Percentiles rank a stretch among this genome's conserved stretches.
These are phyloP conservation scores for Xiphophorus hellerii DNA, from an alignment of 2,113 vertebrate species.

Conservation along the genomic window DNA sequence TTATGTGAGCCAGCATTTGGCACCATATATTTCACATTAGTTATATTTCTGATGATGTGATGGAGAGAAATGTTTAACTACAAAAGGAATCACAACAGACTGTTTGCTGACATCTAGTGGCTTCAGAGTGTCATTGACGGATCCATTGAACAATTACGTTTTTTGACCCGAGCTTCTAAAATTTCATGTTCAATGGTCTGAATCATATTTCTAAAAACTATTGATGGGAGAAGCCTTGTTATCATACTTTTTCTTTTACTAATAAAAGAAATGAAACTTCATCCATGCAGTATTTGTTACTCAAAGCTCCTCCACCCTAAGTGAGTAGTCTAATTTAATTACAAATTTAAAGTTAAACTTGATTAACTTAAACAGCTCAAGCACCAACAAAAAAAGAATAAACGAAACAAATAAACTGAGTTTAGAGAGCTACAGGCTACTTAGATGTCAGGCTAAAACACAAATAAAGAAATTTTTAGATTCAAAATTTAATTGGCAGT, in stretches of 20 bases:
- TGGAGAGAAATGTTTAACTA: neutral
- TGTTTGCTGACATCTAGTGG: slow-evolving; percentile 62
- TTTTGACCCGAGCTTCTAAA: neutral
- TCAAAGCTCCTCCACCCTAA: neutral
- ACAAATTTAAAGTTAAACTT: no score
- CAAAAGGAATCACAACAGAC: neutral
- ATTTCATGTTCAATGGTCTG: neutral
- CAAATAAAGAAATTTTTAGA: neutral
- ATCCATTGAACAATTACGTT: neutral
- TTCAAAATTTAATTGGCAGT: neutral
- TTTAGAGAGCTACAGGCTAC: neutral
- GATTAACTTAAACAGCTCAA: neutral
- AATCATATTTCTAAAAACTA: neutral
- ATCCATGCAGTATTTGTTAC: neutral
- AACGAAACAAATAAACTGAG: neutral
- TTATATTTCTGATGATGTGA: neutral
- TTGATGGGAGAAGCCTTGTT: neutral
- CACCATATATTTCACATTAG: neutral
- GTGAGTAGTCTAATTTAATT: no score
- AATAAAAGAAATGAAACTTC: neutral
- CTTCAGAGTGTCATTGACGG: neutral
- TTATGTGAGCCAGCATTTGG: neutral
- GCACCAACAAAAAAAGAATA: no score
- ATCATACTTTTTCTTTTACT: neutral
- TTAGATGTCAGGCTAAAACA: neutral